A percentile compares a stretch with the other conserved stretches of the same genome.
phyloP scores from a whole-genome alignment of 2,113 vertebrate genomes.

The Octodon degus region DNA sequence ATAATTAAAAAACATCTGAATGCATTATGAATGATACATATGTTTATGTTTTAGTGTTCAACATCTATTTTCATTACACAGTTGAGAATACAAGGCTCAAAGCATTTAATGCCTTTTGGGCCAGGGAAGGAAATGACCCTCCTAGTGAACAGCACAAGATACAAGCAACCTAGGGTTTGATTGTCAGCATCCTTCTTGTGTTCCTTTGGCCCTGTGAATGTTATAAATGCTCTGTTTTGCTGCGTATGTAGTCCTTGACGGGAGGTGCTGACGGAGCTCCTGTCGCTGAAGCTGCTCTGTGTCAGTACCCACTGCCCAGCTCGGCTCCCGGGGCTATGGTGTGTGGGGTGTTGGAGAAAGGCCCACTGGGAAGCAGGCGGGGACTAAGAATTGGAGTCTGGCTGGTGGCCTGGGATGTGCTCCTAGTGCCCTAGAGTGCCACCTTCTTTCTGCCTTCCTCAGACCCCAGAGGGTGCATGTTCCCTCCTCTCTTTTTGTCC shows the following conservation, averaged over 20 bases:
- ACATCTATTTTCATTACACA: slow-evolving; percentile 73
- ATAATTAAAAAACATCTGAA: slow-evolving; percentile 81
- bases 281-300: neutral
- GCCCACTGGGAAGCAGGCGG: neutral
- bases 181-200: neutral
- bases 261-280: neutral
- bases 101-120: slow-evolving; percentile 53
- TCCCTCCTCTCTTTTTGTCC: neutral
- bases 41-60: slow-evolving; percentile 75
- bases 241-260: neutral
- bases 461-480: neutral
- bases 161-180: slow-evolving; percentile 8
- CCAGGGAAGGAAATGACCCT: slow-evolving; percentile 51
- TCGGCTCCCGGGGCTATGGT: neutral
- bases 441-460: neutral
- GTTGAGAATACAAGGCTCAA: slow-evolving; percentile 67
- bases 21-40: slow-evolving; percentile 80
- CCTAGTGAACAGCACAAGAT: neutral
- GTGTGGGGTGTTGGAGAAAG: neutral
- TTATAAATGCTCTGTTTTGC: slow-evolving; percentile 14
- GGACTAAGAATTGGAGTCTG: neutral
- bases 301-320: accelerated
- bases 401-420: neutral
- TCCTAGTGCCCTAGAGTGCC: neutral
- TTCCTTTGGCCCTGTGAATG: neutral